Evolutionary conservation across 2,888 invertebrate genomes (phyloP), one percentile per base, ranked within the genome.

Genomic region (Athalia circularis): DNA sequence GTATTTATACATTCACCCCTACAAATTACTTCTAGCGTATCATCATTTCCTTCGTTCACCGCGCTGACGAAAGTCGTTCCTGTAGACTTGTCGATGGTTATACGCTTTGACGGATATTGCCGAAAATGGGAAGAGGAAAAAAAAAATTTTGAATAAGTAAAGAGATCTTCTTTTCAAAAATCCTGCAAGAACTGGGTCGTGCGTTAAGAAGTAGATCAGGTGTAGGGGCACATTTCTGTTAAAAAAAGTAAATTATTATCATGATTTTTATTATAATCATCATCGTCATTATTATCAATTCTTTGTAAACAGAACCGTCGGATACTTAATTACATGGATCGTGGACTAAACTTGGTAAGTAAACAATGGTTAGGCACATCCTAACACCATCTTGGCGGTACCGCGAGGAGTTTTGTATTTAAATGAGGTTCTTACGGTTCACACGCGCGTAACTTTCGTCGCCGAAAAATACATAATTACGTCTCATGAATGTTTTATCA

Each of bases 381-480:
- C 52, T 43, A 68, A 68, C 29, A 29, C 52, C 52, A 47, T 67
- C 59, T 45, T 29, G 29, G 29, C 77, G 45, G 50, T 77, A 80
- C 77, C 79, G 78, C 65, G 74, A 74, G 61, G 77, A 68, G 80
- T 81, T 79, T 77, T 67, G 80, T 78, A 78, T 77, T 79, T 80
- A 76, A 79, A 79, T 77, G 77, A 79, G 79, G 79, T 81, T 77
- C 79, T 80, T 80, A 74, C 65, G 70, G 77, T 72, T 74, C 78
- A 80, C 65, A 75, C 65, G 43, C 75, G 75, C 62, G 50, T n/a
- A 64, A 75, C 62, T 75, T 75, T 64, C 29, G 9, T 50, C 29
- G 0, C 62, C 64, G 62, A 75, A 61, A 75, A 64, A 61, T 75
- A 75, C 75, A 75, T 75, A 62, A 75, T 75, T 48, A 64, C 62